Evolutionary conservation across 2,113 vertebrate species (phyloP).

Genomic region (Antigone vipio): DNA sequence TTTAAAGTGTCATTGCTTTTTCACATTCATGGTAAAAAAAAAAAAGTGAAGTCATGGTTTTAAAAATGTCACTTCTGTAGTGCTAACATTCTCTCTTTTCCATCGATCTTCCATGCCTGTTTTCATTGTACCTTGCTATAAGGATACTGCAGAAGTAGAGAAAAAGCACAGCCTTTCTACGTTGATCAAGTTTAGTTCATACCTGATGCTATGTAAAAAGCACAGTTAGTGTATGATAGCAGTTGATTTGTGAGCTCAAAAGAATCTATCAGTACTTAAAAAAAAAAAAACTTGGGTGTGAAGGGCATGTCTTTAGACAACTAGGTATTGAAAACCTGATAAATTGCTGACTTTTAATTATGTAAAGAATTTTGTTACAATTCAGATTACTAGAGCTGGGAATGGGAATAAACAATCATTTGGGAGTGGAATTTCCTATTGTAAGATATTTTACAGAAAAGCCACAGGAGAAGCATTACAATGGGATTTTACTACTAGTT

Average conservation of each 20-base stretch:
- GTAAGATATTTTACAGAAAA: not conserved
- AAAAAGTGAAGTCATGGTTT: not conserved
- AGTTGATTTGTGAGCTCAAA: not conserved
- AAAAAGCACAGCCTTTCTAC: not conserved
- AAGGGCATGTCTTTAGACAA: not conserved
- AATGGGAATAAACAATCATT: not conserved
- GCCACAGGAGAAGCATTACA: not conserved
- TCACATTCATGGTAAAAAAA: not conserved
- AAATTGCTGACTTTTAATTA: not conserved
- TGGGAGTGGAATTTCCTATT: not conserved
- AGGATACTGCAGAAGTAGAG: not conserved
- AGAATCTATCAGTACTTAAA: not conserved
- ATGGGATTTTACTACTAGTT: not conserved
- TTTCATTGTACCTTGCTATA: not conserved
- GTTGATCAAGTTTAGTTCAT: not conserved
- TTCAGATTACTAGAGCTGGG: not conserved
- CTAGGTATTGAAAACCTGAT: not conserved
- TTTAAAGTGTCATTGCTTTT: not conserved
- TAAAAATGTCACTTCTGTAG: not conserved
- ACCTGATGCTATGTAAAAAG: not conserved
- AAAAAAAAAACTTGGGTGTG: not conserved
- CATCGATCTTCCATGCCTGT: not conserved
- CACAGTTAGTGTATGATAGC: not conserved
- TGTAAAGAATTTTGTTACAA: not conserved
- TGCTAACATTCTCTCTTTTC: not conserved